Base-by-base conservation (phyloP, 2,888 invertebrate species). In the Caenorhabditis macrosperma region DNA sequence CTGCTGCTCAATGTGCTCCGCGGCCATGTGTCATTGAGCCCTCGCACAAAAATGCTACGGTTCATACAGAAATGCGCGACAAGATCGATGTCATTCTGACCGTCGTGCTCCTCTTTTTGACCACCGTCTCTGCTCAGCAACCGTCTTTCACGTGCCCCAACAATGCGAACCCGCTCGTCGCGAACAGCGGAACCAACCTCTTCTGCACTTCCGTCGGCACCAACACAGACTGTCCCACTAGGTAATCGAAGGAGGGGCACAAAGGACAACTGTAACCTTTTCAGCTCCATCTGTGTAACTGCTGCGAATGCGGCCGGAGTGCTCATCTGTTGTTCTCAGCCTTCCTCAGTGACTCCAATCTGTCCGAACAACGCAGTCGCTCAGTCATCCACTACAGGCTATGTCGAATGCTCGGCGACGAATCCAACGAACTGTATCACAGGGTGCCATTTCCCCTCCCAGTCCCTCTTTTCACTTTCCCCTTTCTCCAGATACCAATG, bases 291-390 rank as follows among this genome's bases (percentile, higher is more conserved):
- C 26, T 86, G 86, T 67, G 72, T 74, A 17, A 69, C 78, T 9
- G 85, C 86, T 24, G 59, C 82, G 15, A 86, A 86, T 48, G 68
- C 79, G 2, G 60, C 71, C 9, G 82, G 82, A 2, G 77, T 87
- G 61, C 63, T 85, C 24, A 88, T 88, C 57, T 89, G 89, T 61
- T 85, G 85, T 30, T 83, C 74, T n/a, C 72, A 61, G 46, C 22
- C 77, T 7, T 57, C 82, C 4, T 55, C 81, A 7, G 55, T 78
- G 20, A 76, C 75, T 22, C 88, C 88, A n/a, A 71, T 83, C 12
- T 89, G 89, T 61, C 89, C 89, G 4, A 82, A 80, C 41, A 85
- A 83, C 44, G 81, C 82, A 26, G 44, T 78, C 7, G 83, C 88
- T 33, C 88, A 88, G 59, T 77, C 87, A 22, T 83, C 87, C 1